Percentiles rank a stretch among this genome's conserved stretches.
These are phyloP conservation scores for Phthorimaea operculella DNA, from an alignment of 1,140 invertebrate species.

Conservation along the genomic window DNA sequence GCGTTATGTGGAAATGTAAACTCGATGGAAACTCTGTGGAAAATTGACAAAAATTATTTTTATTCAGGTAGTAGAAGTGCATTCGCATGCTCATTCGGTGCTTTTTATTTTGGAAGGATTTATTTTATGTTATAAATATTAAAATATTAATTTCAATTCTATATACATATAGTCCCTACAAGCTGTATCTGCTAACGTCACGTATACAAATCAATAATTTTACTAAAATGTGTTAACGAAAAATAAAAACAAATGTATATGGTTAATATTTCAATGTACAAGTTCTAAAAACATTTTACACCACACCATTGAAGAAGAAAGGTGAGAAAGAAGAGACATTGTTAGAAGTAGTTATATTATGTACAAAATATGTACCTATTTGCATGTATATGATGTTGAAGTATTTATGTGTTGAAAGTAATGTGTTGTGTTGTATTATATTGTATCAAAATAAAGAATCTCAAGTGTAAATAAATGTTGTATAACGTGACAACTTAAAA, in stretches of 20 bases:
- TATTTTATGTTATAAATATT: background rate
- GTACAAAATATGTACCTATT: background rate
- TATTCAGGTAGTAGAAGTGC: background rate
- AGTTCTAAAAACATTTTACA: background rate
- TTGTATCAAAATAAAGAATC: background rate
- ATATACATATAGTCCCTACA: background rate
- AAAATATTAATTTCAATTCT: background rate
- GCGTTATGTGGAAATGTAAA: too few relatives aligned
- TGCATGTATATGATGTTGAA: background rate
- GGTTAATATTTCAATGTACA: background rate
- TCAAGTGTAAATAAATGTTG: background rate
- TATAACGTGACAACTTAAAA: background rate
- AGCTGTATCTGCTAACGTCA: background rate
- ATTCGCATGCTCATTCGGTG: conserved; percentile 4
- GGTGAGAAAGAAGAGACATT: background rate
- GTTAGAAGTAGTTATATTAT: background rate
- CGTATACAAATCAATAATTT: background rate
- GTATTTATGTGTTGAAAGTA: background rate
- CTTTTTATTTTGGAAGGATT: background rate
- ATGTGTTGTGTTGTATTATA: background rate
- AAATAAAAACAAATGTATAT: background rate
- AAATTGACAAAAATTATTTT: too few relatives aligned
- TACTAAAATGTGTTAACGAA: background rate
- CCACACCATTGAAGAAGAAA: conserved; percentile 2
- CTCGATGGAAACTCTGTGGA: too few relatives aligned